Conservation (phyloP, 2,888 invertebrate species). For the Sesia apiformis region DNA sequence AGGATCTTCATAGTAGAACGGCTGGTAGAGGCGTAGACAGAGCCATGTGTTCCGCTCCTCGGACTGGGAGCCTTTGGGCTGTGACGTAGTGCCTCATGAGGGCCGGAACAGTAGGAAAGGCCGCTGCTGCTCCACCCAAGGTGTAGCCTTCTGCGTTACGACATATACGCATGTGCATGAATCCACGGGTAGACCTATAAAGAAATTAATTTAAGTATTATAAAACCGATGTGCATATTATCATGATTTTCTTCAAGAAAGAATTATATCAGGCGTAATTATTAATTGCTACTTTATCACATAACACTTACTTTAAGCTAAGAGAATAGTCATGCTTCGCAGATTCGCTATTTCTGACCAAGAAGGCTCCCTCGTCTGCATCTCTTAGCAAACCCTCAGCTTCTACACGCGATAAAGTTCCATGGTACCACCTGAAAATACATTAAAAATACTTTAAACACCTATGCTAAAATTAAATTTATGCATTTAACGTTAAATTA, state of each 20-base stretch:
- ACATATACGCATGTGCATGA: slow-evolving; percentile 98
- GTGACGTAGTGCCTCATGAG: slow-evolving; percentile 94
- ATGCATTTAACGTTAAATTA: no score
- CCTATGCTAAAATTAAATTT: no score
- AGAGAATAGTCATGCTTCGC: slow-evolving; percentile 94
- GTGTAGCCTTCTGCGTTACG: slow-evolving; percentile 87
- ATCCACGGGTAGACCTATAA: slow-evolving; percentile 92
- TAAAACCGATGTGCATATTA: no score
- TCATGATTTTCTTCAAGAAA: no score
- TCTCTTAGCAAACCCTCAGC: slow-evolving; percentile 91
- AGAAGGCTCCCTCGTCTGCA: slow-evolving; percentile 92
- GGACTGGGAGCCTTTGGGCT: slow-evolving; percentile 92
- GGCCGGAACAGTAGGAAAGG: slow-evolving; percentile 94
- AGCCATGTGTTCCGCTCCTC: slow-evolving; percentile 97
- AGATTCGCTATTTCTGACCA: slow-evolving; percentile 95
- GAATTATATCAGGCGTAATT: no score
- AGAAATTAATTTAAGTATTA: slow-evolving; percentile 4
- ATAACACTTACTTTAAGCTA: slow-evolving; percentile 89
- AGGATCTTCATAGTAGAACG: slow-evolving; percentile 77
- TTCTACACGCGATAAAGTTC: slow-evolving; percentile 91
- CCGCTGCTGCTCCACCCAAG: slow-evolving; percentile 93
- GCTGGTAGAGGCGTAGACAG: slow-evolving; percentile 93
- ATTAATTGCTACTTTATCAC: no score
- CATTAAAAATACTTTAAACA: no score
- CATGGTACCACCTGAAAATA: slow-evolving; percentile 91